Base-by-base conservation (phyloP, 1,140 invertebrate genomes). In the Macrobrachium rosenbergii region DNA sequence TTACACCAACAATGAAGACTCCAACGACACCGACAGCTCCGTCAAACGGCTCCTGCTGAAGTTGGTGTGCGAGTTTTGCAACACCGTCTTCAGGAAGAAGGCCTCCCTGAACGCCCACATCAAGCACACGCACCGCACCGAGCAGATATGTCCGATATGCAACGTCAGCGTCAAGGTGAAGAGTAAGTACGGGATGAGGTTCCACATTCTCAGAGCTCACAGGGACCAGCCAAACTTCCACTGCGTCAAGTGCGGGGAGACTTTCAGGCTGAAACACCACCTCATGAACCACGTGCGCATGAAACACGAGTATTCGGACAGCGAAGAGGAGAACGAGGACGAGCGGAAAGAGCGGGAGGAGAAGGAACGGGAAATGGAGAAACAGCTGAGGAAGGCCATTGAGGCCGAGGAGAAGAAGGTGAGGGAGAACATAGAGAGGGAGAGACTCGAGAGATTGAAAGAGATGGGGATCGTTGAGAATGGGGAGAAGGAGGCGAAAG, bases 191-290 rank as follows among this genome's bases (percentile, higher is more conserved):
- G 82, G 84, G 16, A 88, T 90, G 87, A 88, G 82, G 67, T 88
- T 88, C 72, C 89, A 90, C 73, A 90, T 90, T 43, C 75, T 88
- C n/a, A 90, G 88, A 72, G 82, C 67, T 43, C 89, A 90, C 59
- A 90, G 87, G 64, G 84, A 88, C 58, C 79, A 87, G 23, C 84
- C 87, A 45, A 79, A 75, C 43, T 83, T 87, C 75, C 79, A 86
- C n/a, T 90, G 89, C 83, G 72, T 75, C 14, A 83, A 87, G 63
- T 90, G 89, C 83, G 87, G 83, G 14, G 87, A 85, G 52, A 69
- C 82, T 21, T 90, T 90, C 45, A 90, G 83, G 21, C 75, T 90
- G 45, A 78, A 86, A 11, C 89, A 90, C 63, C 89, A 90, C 69
- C 82, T 90, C 21, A 90, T 72, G 72, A 90, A 90, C 67, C 89